Percentiles rank a stretch among this genome's conserved stretches.
Evolutionary conservation across 2,797 vertebrate genomes (phyloP).

Genomic region (Borostomias antarcticus): DNA sequence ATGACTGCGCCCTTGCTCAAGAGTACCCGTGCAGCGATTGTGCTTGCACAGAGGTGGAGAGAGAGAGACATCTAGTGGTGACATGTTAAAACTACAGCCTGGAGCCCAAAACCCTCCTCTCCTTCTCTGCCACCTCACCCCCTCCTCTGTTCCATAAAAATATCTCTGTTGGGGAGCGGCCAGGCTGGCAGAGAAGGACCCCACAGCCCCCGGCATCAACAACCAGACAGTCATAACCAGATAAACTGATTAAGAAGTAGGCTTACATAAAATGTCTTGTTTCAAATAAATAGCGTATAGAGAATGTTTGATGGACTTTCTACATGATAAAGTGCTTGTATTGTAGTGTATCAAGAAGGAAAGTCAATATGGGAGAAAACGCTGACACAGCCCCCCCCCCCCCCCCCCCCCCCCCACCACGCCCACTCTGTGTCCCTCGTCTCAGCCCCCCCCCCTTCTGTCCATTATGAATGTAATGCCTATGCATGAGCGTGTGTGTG

Average conservation of each 20-base stretch:
- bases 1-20: slow-evolving; percentile 62
- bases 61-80: slow-evolving; percentile 43
- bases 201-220: slow-evolving; percentile 53
- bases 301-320: slow-evolving; percentile 80
- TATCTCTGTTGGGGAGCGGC: slow-evolving; percentile 74
- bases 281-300: slow-evolving; percentile 76
- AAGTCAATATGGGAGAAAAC: slow-evolving; percentile 75
- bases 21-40: slow-evolving; percentile 71
- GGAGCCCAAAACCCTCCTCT: slow-evolving; percentile 45
- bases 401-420: slow-evolving; percentile 21
- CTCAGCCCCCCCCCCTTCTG: slow-evolving; percentile 54
- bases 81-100: slow-evolving; percentile 42
- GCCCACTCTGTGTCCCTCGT: slow-evolving; percentile 68
- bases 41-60: slow-evolving; percentile 65
- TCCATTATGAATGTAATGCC: slow-evolving; percentile 61
- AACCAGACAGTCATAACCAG: slow-evolving; percentile 62
- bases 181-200: slow-evolving; percentile 49
- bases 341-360: slow-evolving; percentile 80
- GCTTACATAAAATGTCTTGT: slow-evolving; percentile 70
- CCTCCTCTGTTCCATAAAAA: slow-evolving; percentile 78
- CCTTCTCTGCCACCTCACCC: slow-evolving; percentile 50
- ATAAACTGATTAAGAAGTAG: slow-evolving; percentile 68
- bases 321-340: slow-evolving; percentile 84
- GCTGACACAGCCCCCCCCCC: slow-evolving; percentile 66
- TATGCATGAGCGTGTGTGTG: slow-evolving; percentile 15